Base-by-base conservation (phyloP, 2,797 vertebrate genomes). In the Poeciliopsis paucimaculata region DNA sequence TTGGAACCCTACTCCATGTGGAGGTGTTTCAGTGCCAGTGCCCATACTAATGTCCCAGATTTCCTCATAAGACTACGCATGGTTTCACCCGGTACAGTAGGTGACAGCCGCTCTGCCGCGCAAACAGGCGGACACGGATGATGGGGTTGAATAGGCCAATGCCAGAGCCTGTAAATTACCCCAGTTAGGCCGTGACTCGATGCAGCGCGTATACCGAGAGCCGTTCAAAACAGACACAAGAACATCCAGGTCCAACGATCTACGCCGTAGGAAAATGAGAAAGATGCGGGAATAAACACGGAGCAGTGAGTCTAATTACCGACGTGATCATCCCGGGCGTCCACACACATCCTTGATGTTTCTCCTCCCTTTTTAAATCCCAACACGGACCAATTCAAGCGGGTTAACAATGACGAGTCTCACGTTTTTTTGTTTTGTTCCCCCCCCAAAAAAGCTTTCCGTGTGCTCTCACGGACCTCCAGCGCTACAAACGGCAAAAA, bases 131-230 rank as follows among this genome's bases (percentile, higher is more conserved):
- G 76, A 55, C 20, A 84, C 26, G 74, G 86, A 74, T 77, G 72
- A 87, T 81, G 81, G 57, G 41, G 15, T 34, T 2, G 2, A 73
- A 31, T 43, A 74, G 71, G 82, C 87, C 90, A 88, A 86, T 89
- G 78, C 80, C 82, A 73, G 83, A 76, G 88, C 60, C 78, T 39
- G 86, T 34, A 85, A 86, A 92, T 90, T 71, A 87, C 86, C 84
- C 77, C 84, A 26, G 75, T 88, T 88, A 92, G 90, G 90, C 91
- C 90, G 62, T 57, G 80, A 77, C 82, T 89, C 72, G 34, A 73
- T 60, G 80, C 86, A 20, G 79, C 81, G 75, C 79, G 73, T 2
- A 51, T 66, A 72, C n/a, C 11, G 55, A 73, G 8, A 83, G 64
- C 66, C 43, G 26, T 78, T 75, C n/a, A 18, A 70, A 2, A 46